Evolutionary conservation across 2,113 vertebrate genomes (phyloP), one percentile per base, ranked within the genome.

Genomic region (Oncorhynchus kisutch): DNA sequence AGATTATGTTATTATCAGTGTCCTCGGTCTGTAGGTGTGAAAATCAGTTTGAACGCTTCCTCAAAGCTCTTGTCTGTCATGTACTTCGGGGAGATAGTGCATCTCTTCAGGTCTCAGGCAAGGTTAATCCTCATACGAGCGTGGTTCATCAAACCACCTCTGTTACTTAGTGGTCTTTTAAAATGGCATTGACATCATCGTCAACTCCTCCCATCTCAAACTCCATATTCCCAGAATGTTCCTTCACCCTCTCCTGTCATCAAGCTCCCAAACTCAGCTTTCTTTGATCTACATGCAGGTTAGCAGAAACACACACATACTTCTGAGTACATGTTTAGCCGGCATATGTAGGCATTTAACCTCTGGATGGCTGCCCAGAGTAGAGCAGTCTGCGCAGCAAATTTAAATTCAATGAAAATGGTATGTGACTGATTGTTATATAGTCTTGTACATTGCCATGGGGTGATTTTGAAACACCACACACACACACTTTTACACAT

Each of bases 291-390:
- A 4, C 72, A 68, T 75, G 67, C 27, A 71, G 66, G 69, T 13
- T 69, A 78, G 78, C 77, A 31, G 73, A 62, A 34, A 22, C 4
- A 62, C 22, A 65, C 39, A 78, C 2, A 0, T 78, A 79, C 25
- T 73, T 67, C 68, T 72, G n/a, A 49, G 48, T 62, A 54, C 65
- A 70, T 81, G 51, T 82, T 78, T 57, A 79, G 24, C 24, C 14
- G 49, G 74, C 85, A 86, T 54, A 34, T 88, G 86, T 12, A 69
- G 72, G 62, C 77, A 68, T 72, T 87, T 86, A 87, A 73, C 67
- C 49, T 24, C n/a, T 49, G 69, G 71, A 75, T 13, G 2, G 2
- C 62, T 69, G 65, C 84, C 86, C 78, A 65, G 77, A 57, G 68
- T 27, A 67, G 48, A 74, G 8, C 20, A 1, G 69, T 11, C 39